Base-by-base conservation (phyloP, 2,113 vertebrate species). In the Forbesichthys papilliferus region DNA sequence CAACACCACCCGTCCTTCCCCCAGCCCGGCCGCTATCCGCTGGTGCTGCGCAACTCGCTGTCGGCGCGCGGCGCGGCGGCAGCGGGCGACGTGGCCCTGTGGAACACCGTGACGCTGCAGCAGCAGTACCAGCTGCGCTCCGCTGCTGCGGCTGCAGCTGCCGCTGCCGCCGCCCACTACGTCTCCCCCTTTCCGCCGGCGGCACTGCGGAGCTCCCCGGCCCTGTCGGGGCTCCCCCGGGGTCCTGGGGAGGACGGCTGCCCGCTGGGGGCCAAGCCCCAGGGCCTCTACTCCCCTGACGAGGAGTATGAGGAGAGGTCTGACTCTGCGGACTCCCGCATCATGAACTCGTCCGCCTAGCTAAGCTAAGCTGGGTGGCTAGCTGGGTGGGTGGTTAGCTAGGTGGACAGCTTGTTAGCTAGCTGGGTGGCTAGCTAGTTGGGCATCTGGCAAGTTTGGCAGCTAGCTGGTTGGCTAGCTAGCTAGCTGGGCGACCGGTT, bases 51-150 rank as follows among this genome's bases (percentile, higher is more conserved):
- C 74, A 98, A 94, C 87, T 97, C 96, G 1, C 84, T 98, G 27
- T 27, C 27, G 88, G 94, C 95, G 2, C 94, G 97, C 68, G 93
- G 92, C 84, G 96, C 95, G 66, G 91, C 91, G 13, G 33, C 97
- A 86, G 95, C 95, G 85, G 96, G 93, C 0, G 98, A 99, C 0
- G 94, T 99, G 82, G 96, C 98, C 13, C 89, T 99, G 79, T 99
- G 98, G 98, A 98, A 97, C 89, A 97, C 96, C 77, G 94, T 99
- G 97, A 96, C 96, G 0, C 90, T 99, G 85, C 98, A 98, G 92
- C 98, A 99, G 85, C 98, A 98, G 86, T 99, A 98, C 88, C 98
- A 99, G 90, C 88, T 99, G 71, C 91, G 98, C 27, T 96, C 98
- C 0, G 27, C 27, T 27, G 27, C 27, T 27, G 27, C 27, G 27